Percentiles rank a stretch among this genome's conserved stretches.
Evolutionary conservation across 1,140 invertebrate species (phyloP).

Genomic region (Geopemphigus sp.): DNA sequence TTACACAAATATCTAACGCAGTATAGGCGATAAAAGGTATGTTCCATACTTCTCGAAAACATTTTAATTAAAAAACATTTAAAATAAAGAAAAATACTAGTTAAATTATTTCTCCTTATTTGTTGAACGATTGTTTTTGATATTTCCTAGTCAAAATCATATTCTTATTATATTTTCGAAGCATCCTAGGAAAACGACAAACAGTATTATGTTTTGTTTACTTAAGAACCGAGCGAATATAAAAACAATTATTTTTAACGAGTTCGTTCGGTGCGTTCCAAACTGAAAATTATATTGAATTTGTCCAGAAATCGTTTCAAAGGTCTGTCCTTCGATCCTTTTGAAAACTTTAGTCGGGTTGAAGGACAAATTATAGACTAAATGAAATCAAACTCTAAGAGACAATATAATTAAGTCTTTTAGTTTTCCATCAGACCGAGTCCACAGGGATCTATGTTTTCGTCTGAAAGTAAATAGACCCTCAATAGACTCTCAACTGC

Average conservation of each 20-base stretch:
- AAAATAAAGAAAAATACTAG: too few relatives aligned
- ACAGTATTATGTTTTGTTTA: background rate
- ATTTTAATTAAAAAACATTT: too few relatives aligned
- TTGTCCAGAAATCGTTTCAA: slow-evolving; percentile 16
- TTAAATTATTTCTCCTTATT: too few relatives aligned
- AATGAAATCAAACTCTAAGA: background rate
- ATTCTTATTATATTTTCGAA: too few relatives aligned
- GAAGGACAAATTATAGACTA: background rate
- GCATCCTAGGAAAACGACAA: background rate
- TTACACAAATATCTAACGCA: too few relatives aligned
- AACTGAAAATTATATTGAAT: background rate
- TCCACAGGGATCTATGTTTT: slow-evolving; percentile 15
- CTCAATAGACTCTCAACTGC: slow-evolving; percentile 4
- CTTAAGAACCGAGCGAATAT: background rate
- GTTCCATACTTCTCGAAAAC: too few relatives aligned
- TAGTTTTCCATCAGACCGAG: slow-evolving; percentile 18
- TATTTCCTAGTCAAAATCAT: too few relatives aligned
- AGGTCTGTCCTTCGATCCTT: background rate
- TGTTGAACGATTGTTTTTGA: too few relatives aligned
- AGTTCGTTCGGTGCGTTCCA: background rate
- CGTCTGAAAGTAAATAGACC: slow-evolving; percentile 6
- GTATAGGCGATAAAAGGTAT: too few relatives aligned
- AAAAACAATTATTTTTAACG: background rate
- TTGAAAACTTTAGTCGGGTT: background rate
- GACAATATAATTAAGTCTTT: slow-evolving; percentile 41